Evolutionary conservation across 53 echinoderm and acorn worm species (phyloP).

Genomic region (Echinarachnius parma): DNA sequence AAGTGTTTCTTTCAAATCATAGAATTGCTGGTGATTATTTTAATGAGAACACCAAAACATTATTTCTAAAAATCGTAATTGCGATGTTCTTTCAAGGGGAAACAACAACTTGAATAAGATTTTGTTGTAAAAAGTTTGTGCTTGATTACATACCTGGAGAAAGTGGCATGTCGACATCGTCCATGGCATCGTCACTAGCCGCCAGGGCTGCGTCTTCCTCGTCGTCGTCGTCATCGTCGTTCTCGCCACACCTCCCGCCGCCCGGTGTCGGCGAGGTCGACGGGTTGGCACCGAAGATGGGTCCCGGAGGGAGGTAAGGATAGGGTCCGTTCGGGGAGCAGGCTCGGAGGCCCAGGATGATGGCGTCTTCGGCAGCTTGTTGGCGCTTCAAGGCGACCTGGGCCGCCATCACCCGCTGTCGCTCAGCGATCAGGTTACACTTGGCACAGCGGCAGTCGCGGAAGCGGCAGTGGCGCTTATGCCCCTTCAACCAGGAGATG

Average conservation of each 20-base stretch:
- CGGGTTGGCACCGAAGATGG: conserved; percentile 55
- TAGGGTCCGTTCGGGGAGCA: conserved; percentile 88
- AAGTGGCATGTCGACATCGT: conserved; percentile 4
- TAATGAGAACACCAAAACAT: too few relatives aligned
- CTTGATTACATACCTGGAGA: conserved; percentile 14
- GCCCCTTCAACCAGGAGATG: conserved; percentile 98
- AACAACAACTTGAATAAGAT: too few relatives aligned
- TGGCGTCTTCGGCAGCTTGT: conserved; percentile 99
- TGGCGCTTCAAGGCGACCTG: conserved; percentile 96
- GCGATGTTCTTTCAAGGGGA: too few relatives aligned
- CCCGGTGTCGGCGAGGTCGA: not conserved
- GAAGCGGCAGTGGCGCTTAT: conserved; percentile 97
- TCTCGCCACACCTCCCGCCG: conserved; percentile 24
- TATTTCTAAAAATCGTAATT: too few relatives aligned
- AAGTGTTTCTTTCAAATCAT: too few relatives aligned
- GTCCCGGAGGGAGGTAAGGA: conserved; percentile 71
- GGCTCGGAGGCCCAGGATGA: conserved; percentile 89
- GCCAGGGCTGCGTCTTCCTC: too few relatives aligned
- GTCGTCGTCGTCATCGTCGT: too few relatives aligned
- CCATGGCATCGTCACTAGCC: conserved; percentile 12
- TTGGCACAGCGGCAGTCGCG: conserved; percentile 97
- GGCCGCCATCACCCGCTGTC: conserved; percentile 99
- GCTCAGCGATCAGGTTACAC: conserved; percentile 97
- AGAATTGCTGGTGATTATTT: too few relatives aligned
- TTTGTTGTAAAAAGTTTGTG: too few relatives aligned